A percentile compares a stretch with the other conserved stretches of the same genome.
These are phyloP conservation scores for Aphelocoma californica DNA, from an alignment of 2,797 vertebrate species.

Conservation along the genomic window DNA sequence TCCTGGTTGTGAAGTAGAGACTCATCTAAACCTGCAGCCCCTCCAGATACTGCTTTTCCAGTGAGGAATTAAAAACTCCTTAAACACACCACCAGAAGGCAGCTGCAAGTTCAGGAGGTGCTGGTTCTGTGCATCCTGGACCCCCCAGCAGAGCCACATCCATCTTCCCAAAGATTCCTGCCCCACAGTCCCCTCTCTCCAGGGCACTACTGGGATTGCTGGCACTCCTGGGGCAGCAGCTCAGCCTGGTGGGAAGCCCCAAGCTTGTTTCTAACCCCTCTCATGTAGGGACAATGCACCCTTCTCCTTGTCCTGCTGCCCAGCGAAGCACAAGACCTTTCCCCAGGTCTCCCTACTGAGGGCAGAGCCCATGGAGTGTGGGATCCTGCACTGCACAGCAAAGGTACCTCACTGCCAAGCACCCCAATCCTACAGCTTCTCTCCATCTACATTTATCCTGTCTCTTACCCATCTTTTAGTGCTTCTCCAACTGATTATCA, in stretches of 20 bases:
- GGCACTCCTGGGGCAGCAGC: background rate
- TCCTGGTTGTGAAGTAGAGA: background rate
- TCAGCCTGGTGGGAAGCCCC: background rate
- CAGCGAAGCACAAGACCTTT: background rate
- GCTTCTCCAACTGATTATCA: background rate
- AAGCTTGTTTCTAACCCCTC: background rate
- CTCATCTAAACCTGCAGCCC: background rate
- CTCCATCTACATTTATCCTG: background rate
- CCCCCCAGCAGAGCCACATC: background rate
- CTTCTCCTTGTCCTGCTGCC: background rate
- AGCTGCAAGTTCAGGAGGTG: background rate
- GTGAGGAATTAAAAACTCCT: background rate
- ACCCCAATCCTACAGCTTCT: background rate
- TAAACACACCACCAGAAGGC: background rate
- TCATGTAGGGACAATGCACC: rapidly evolving
- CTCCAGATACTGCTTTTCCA: background rate
- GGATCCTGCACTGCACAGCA: rapidly evolving
- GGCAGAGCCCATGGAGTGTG: background rate
- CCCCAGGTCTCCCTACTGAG: rapidly evolving
- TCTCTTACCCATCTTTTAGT: background rate
- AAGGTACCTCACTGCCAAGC: background rate
- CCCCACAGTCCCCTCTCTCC: rapidly evolving
- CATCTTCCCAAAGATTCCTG: background rate
- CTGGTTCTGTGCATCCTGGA: too few species aligned
- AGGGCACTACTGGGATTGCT: background rate